These are phyloP conservation scores for Zele albiditarsus DNA, from an alignment of 2,888 invertebrate species.

Conservation along the genomic window DNA sequence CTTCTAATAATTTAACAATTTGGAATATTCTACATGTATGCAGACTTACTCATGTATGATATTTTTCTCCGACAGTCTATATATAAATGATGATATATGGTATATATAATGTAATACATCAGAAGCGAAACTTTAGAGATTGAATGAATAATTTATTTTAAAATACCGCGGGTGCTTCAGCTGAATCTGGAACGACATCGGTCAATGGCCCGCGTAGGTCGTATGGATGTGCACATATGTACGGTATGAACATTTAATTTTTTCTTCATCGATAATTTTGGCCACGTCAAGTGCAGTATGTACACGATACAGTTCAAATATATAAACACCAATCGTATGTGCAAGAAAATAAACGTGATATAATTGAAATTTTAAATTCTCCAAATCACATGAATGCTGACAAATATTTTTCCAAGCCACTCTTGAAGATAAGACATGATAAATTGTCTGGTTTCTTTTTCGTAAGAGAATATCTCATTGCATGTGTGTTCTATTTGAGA, in stretches of 20 bases:
- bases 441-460: background rate
- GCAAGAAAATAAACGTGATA: background rate
- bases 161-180: conserved; percentile 9
- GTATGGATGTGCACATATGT: conserved; percentile 17
- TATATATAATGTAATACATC: conserved; percentile 3
- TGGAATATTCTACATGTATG: background rate
- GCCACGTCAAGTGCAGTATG: background rate
- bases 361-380: background rate
- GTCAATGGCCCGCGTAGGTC: conserved; percentile 61
- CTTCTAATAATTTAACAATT: background rate
- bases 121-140: conserved; percentile 2
- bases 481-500: background rate
- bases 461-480: background rate
- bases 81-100: background rate
- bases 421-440: background rate
- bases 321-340: background rate
- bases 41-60: background rate
- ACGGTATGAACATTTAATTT: conserved; percentile 21
- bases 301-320: background rate
- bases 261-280: conserved; percentile 5
- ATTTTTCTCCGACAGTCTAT: background rate
- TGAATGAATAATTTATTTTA: conserved; percentile 7
- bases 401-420: conserved; percentile 6
- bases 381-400: background rate
- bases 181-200: conserved; percentile 70